Evolutionary conservation across 2,113 vertebrate genomes (phyloP).

Genomic region (Hippocampus abdominalis): DNA sequence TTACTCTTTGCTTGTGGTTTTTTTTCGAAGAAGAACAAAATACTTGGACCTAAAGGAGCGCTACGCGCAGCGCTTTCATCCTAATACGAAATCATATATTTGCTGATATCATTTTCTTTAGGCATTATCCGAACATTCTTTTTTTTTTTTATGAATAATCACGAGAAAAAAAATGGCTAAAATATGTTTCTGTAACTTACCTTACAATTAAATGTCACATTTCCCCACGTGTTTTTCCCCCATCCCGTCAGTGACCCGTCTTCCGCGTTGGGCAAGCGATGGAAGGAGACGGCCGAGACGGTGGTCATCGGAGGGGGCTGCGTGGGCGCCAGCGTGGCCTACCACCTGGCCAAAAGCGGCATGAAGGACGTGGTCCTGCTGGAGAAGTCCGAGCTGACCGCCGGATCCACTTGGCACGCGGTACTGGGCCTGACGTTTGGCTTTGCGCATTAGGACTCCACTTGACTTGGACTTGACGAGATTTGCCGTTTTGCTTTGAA

Average conservation of each 20-base stretch:
- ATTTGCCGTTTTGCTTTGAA: neutral
- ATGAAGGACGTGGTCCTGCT: constrained; percentile 91
- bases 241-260: constrained; percentile 41
- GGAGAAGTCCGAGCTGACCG: constrained; percentile 95
- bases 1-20: too few species aligned
- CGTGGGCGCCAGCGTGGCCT: constrained; percentile 88
- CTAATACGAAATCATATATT: too few species aligned
- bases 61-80: too few species aligned
- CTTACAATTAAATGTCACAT: too few species aligned
- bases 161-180: too few species aligned
- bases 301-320: constrained; percentile 93
- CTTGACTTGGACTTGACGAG: too few species aligned
- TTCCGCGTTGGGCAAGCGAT: constrained; percentile 63
- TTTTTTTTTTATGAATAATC: too few species aligned
- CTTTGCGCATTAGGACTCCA: neutral
- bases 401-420: constrained; percentile 97
- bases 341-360: constrained; percentile 91
- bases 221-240: neutral
- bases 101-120: too few species aligned
- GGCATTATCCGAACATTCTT: too few species aligned
- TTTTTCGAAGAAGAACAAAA: too few species aligned
- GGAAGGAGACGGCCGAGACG: constrained; percentile 88
- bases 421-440: constrained; percentile 67
- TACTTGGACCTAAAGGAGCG: too few species aligned
- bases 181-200: too few species aligned